Evolutionary conservation across 2,888 invertebrate genomes (phyloP).

Genomic region (Erannis defoliaria): DNA sequence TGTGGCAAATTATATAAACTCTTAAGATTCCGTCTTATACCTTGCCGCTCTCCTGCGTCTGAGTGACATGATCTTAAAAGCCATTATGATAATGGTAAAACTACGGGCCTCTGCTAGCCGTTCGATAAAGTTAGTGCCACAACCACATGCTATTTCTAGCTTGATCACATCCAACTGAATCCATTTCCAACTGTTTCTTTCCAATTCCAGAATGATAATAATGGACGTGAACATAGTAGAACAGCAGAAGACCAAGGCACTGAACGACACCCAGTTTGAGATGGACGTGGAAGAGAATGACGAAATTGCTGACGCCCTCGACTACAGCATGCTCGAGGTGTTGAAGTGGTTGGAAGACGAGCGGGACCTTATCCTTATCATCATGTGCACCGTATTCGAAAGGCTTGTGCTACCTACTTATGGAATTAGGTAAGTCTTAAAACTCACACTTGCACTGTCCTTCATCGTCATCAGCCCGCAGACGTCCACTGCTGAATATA

Average conservation of each 20-base stretch:
- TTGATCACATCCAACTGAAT: not conserved
- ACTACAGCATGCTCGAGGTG: conserved; percentile 91
- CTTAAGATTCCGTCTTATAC: too few species aligned
- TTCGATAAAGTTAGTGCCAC: too few species aligned
- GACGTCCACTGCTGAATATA: too few species aligned
- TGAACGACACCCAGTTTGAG: conserved; percentile 76
- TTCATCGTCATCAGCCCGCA: too few species aligned
- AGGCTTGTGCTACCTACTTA: conserved; percentile 93
- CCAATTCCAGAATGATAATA: conserved; percentile 88
- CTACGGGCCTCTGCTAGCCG: too few species aligned
- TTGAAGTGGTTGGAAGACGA: conserved; percentile 89
- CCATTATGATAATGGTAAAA: too few species aligned
- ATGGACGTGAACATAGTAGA: conserved; percentile 91
- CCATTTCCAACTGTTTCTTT: too few species aligned
- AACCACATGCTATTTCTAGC: too few species aligned
- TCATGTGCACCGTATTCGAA: conserved; percentile 91
- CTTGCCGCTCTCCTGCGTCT: too few species aligned
- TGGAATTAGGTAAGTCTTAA: conserved; percentile 85
- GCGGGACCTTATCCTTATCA: conserved; percentile 87
- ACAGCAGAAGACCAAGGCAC: conserved; percentile 70
- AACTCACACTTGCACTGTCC: not conserved
- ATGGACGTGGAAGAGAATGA: conserved; percentile 85
- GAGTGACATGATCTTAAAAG: too few species aligned
- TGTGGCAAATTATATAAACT: too few species aligned
- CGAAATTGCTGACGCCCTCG: conserved; percentile 86